Conservation (phyloP, 2,888 invertebrate species). For the Silvanus unidentatus region DNA sequence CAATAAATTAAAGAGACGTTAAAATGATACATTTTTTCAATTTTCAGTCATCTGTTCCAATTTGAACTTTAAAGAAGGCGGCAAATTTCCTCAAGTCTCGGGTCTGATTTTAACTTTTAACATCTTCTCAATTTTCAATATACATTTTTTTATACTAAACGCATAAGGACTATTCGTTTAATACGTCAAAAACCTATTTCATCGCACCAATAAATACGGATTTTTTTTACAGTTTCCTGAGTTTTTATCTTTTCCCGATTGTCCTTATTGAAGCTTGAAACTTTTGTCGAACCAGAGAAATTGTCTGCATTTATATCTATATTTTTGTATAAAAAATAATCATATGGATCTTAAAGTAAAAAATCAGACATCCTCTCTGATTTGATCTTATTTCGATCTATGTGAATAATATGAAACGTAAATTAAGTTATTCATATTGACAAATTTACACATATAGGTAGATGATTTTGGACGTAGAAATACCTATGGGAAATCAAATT, state of each 20-base stretch:
- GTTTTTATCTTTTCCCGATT: constrained; percentile 6
- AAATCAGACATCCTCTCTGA: no score
- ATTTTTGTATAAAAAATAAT: no score
- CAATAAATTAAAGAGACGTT: constrained; percentile 16
- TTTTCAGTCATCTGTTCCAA: no score
- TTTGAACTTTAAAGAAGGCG: no score
- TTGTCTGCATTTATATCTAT: no score
- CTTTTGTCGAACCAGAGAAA: no score
- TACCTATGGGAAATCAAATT: constrained; percentile 4
- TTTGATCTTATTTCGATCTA: no score
- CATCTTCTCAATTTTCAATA: constrained; percentile 17
- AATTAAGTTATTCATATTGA: not conserved
- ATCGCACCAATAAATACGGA: constrained; percentile 15
- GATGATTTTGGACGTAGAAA: constrained; percentile 3
- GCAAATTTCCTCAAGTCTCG: no score
- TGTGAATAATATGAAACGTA: constrained; percentile 1
- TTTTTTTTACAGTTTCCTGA: constrained; percentile 16
- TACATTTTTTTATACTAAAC: constrained; percentile 15
- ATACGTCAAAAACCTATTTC: constrained; percentile 17
- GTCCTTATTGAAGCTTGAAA: not conserved
- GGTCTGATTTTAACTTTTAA: constrained; percentile 13
- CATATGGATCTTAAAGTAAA: no score
- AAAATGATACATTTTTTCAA: no score
- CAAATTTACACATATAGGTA: not conserved
- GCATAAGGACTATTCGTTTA: constrained; percentile 16